A percentile compares a stretch with the other conserved stretches of the same genome.
Evolutionary conservation across 2,113 vertebrate genomes (phyloP).

Genomic region (Rafetus swinhoei): DNA sequence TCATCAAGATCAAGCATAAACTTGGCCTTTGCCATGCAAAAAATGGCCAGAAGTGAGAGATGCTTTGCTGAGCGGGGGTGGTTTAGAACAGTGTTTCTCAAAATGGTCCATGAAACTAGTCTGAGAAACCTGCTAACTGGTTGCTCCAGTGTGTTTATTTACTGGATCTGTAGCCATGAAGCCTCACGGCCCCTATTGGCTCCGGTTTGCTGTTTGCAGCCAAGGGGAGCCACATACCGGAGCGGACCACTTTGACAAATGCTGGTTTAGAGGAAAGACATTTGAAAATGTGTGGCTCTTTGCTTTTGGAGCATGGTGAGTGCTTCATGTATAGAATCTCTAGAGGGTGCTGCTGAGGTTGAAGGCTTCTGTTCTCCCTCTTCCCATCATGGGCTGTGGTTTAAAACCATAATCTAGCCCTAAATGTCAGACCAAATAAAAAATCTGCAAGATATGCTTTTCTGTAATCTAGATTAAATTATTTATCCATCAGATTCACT

Average conservation of each 20-base stretch:
- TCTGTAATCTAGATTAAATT: not conserved
- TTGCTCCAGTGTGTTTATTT: no score
- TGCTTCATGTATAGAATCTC: not conserved
- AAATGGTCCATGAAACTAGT: no score
- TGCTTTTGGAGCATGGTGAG: not conserved
- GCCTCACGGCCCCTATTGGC: no score
- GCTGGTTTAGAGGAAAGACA: not conserved
- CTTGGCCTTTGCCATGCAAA: not conserved
- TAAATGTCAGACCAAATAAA: not conserved
- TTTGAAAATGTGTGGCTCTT: not conserved
- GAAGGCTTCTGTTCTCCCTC: not conserved
- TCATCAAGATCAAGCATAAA: fast-evolving
- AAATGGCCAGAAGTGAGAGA: not conserved
- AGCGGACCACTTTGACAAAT: no score
- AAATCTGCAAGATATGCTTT: not conserved
- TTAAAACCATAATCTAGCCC: not conserved
- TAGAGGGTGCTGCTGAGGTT: not conserved
- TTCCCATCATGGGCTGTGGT: fast-evolving
- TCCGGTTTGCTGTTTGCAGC: no score
- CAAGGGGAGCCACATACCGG: no score
- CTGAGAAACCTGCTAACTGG: no score
- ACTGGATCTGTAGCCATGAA: no score
- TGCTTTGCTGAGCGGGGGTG: not conserved
- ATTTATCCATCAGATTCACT: not conserved
- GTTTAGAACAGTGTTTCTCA: no score